Percentiles rank a stretch among this genome's conserved stretches.
Evolutionary conservation across 2,888 invertebrate species (phyloP).

Genomic region (Pilophorus perplexus): DNA sequence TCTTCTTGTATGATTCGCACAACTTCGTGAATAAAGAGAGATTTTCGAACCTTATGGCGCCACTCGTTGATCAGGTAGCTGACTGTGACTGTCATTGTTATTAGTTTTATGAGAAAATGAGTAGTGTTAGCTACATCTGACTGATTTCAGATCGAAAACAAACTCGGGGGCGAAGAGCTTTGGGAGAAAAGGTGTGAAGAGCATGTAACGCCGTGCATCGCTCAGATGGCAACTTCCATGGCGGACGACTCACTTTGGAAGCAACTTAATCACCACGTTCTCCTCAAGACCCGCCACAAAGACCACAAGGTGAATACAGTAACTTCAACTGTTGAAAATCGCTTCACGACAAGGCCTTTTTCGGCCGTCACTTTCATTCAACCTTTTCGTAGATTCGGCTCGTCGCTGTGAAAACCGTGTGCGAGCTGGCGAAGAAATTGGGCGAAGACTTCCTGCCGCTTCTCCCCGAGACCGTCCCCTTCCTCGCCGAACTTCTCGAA

Average conservation of each 20-base stretch:
- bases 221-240: slow-evolving; percentile 76
- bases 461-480: slow-evolving; percentile 89
- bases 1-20: slow-evolving; percentile 80
- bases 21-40: slow-evolving; percentile 80
- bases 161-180: slow-evolving; percentile 59
- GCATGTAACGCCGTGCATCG: slow-evolving; percentile 73
- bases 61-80: slow-evolving; percentile 76
- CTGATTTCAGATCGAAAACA: slow-evolving; percentile 63
- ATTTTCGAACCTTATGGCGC: slow-evolving; percentile 80
- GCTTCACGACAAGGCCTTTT: not conserved
- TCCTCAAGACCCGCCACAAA: slow-evolving; percentile 80
- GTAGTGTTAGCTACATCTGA: not conserved
- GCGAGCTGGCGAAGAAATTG: slow-evolving; percentile 76
- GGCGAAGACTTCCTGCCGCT: slow-evolving; percentile 86
- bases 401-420: slow-evolving; percentile 67
- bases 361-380: not conserved
- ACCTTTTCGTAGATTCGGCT: slow-evolving; percentile 58
- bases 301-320: slow-evolving; percentile 61
- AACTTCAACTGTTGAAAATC: not conserved
- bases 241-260: slow-evolving; percentile 88
- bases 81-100: not conserved
- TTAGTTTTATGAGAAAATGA: not conserved
- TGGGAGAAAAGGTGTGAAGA: slow-evolving; percentile 62
- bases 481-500: slow-evolving; percentile 88
- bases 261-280: slow-evolving; percentile 81